Evolutionary conservation across 2,797 vertebrate genomes (phyloP), one percentile per base, ranked within the genome.

Genomic region (Syndactyla subalaris): DNA sequence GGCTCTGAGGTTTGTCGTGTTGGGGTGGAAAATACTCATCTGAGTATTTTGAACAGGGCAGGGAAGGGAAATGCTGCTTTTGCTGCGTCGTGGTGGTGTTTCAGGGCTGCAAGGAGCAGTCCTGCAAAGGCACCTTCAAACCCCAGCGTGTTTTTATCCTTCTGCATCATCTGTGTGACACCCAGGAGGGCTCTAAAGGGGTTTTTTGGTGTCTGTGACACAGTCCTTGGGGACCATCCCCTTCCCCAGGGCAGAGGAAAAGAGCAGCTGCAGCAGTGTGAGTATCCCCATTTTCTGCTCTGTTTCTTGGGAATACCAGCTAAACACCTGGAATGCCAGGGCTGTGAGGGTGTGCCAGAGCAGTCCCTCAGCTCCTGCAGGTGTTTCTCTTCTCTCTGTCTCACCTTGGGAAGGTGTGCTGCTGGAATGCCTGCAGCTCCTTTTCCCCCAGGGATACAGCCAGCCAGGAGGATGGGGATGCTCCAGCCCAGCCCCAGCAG

Each of bases 1-100:
- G 45, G 27, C 74, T 51, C 24, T 24, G 38, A 7, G 9, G 34
- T 59, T 59, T 23, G 49, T n/a, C 9, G 2, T 6, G 24, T 21
- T 39, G 20, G 34, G 27, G 11, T 14, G 11, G 51, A 46, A 29
- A 12, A 20, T 2, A 2, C 16, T 81, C 0, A 0, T 12, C 43
- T 11, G 24, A 34, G 14, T 49, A 52, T 41, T 41, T 41, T 41
- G 7, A 41, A 20, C 10, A 27, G 30, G 41, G 13, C 6, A 4
- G 55, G n/a, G 7, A 73, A 66, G 57, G n/a, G 49, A 8, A 26
- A 3, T 5, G 29, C 22, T 20, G 39, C 26, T 61, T 27, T 39
- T 34, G 51, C 13, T 45, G 13, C 24, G 4, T 20, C 17, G 18
- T 8, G 36, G 54, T 21, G 51, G 7, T 4, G 2, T 9, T 45